Evolutionary conservation across 2,797 vertebrate species (phyloP).

Genomic region (Strix occidentalis): DNA sequence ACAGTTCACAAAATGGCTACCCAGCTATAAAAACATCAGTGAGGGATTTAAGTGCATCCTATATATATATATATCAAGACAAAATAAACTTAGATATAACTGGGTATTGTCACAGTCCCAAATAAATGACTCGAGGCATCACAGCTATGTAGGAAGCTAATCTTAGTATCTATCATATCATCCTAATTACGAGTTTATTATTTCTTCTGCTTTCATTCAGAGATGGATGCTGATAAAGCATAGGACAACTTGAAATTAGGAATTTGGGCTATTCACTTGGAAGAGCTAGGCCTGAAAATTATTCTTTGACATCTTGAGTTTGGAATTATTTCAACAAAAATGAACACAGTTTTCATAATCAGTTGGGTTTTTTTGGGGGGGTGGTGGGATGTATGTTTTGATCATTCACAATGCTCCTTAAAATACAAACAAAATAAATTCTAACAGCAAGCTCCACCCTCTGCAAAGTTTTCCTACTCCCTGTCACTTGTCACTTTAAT

Average conservation of each 20-base stretch:
- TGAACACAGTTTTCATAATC: not conserved
- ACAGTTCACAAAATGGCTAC: slow-evolving; percentile 6
- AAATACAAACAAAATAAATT: not conserved
- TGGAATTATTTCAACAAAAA: not conserved
- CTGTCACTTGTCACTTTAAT: not conserved
- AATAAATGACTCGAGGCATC: not conserved
- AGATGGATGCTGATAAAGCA: slow-evolving; percentile 12
- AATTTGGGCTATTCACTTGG: not conserved
- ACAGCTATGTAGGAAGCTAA: not conserved
- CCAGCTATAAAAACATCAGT: not conserved
- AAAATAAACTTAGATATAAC: not conserved
- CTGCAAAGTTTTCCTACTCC: not conserved
- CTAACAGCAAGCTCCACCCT: not conserved
- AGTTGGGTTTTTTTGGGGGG: fast-evolving
- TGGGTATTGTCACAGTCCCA: not conserved
- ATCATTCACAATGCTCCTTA: not conserved
- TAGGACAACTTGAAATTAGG: not conserved
- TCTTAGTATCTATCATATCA: not conserved
- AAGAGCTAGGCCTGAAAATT: not conserved
- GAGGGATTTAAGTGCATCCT: not conserved
- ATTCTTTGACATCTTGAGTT: not conserved
- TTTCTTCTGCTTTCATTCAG: not conserved
- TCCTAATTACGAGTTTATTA: slow-evolving; percentile 20
- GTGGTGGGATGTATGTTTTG: not conserved
- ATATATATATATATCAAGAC: not conserved